Evolutionary conservation across 2,888 invertebrate species (phyloP).

Genomic region (Caradrina kadenii): DNA sequence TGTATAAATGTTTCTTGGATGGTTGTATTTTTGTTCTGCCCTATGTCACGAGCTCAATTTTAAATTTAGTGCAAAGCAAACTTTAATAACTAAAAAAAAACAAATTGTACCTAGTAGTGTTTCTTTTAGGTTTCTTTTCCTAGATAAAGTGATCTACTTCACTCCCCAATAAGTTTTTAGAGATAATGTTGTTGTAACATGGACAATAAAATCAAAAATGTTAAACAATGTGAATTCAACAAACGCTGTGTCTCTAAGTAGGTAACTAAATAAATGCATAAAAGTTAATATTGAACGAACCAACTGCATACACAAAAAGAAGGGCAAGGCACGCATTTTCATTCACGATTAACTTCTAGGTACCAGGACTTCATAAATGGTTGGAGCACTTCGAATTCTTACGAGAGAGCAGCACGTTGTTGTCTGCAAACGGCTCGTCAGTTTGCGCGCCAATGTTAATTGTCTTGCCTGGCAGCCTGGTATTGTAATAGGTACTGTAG

Average conservation of each 20-base stretch:
- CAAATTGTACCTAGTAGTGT: no score
- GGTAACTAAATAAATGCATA: conserved; percentile 4
- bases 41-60: no score
- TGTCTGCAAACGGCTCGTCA: conserved; percentile 55
- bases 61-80: no score
- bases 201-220: not conserved
- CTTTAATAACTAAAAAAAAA: no score
- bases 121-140: no score
- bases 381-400: conserved; percentile 55
- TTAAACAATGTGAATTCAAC: not conserved
- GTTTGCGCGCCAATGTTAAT: conserved; percentile 58
- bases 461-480: conserved; percentile 42
- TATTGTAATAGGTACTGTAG: conserved; percentile 45
- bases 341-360: conserved; percentile 48
- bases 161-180: no score
- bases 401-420: conserved; percentile 42
- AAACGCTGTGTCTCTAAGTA: not conserved
- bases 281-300: conserved; percentile 22
- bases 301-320: conserved; percentile 38
- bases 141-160: no score
- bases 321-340: conserved; percentile 24
- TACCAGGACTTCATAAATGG: conserved; percentile 53
- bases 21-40: not conserved
- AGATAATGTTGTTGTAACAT: not conserved
- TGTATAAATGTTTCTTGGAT: not conserved